Percentiles rank a stretch among this genome's conserved stretches.
Evolutionary conservation across 2,797 vertebrate species (phyloP).

Genomic region (Rhodeus uyekii): DNA sequence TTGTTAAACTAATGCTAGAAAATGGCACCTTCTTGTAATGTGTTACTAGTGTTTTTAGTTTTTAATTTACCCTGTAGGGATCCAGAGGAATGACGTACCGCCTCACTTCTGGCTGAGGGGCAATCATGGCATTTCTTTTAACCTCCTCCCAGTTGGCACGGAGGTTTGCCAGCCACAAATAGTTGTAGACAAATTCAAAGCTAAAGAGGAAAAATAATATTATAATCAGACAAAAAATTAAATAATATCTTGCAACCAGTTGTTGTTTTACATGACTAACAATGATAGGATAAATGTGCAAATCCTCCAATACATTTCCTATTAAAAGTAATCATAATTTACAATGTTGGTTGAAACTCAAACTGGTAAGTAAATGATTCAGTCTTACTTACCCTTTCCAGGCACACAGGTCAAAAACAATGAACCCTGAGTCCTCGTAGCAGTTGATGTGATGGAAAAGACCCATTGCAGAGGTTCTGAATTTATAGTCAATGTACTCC

Average conservation of each 20-base stretch:
- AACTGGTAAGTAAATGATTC: not conserved
- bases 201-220: slow-evolving; percentile 66
- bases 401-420: slow-evolving; percentile 91
- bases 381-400: slow-evolving; percentile 89
- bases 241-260: too few species aligned
- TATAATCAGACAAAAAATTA: too few species aligned
- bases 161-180: slow-evolving; percentile 94
- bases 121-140: slow-evolving; percentile 92
- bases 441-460: slow-evolving; percentile 98
- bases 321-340: not conserved
- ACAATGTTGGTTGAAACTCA: not conserved
- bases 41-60: not conserved
- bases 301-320: not conserved
- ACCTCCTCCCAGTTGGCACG: slow-evolving; percentile 95
- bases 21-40: not conserved
- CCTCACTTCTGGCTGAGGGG: slow-evolving; percentile 93
- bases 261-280: not conserved
- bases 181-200: slow-evolving; percentile 98
- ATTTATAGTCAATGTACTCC: slow-evolving; percentile 90
- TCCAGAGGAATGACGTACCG: slow-evolving; percentile 91
- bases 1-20: not conserved
- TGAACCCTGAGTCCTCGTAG: slow-evolving; percentile 90
- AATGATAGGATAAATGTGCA: not conserved
- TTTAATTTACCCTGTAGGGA: slow-evolving; percentile 82
- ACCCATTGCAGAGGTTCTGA: slow-evolving; percentile 90